A percentile compares a stretch with the other conserved stretches of the same genome.
These are phyloP conservation scores for Cephalotes varians DNA, from an alignment of 2,888 invertebrate genomes.

Conservation along the genomic window DNA sequence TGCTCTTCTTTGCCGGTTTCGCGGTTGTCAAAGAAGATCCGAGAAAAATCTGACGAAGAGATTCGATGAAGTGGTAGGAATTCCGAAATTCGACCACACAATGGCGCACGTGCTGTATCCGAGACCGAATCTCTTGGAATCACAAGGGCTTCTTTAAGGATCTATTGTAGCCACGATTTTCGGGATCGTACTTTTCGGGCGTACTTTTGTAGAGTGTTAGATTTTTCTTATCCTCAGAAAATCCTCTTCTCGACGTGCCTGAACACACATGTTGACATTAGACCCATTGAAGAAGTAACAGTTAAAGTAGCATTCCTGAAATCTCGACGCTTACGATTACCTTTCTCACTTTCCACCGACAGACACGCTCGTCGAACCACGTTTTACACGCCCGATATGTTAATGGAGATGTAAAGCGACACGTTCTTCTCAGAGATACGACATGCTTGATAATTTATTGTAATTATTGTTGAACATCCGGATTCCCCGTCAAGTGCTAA, in stretches of 20 bases:
- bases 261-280: not conserved
- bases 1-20: not conserved
- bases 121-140: not conserved
- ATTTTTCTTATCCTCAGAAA: not conserved
- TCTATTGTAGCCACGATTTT: not conserved
- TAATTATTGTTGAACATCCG: conserved; percentile 41
- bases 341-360: not conserved
- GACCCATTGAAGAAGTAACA: not conserved
- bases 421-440: not conserved
- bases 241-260: not conserved
- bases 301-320: conserved; percentile 11
- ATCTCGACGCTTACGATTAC: not conserved
- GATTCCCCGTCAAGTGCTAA: conserved; percentile 15
- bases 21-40: not conserved
- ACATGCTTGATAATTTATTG: conserved; percentile 36
- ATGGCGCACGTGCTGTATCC: not conserved
- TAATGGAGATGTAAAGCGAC: conserved; percentile 43
- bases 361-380: not conserved
- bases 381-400: conserved; percentile 37
- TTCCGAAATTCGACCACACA: not conserved
- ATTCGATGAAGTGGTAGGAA: not conserved
- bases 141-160: not conserved
- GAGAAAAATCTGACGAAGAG: too few relatives aligned
- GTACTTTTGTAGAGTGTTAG: too few relatives aligned
- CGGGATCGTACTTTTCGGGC: too few relatives aligned